phyloP scores from a whole-genome alignment of 53 echinoderm and acorn worm genomes.

The Henricia sp. region DNA sequence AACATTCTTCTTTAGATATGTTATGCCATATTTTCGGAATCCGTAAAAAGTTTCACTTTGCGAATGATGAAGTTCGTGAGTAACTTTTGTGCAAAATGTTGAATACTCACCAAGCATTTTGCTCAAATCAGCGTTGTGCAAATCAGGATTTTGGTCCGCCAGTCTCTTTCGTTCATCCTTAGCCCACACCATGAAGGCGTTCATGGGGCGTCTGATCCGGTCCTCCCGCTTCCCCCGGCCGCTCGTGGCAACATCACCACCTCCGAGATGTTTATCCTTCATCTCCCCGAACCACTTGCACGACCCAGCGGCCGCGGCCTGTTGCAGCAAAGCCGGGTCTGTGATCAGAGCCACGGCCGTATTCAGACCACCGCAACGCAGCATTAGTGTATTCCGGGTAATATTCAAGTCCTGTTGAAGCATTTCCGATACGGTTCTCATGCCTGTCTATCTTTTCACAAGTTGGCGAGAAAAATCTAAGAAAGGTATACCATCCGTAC shows the following conservation, averaged over 20 bases:
- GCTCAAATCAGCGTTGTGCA: slow-evolving; percentile 97
- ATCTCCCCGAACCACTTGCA: slow-evolving; percentile 62
- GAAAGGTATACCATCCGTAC: background rate
- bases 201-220: slow-evolving; percentile 92
- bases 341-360: slow-evolving; percentile 62
- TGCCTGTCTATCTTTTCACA: slow-evolving; percentile 31
- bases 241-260: slow-evolving; percentile 37
- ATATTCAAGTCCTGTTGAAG: slow-evolving; percentile 78
- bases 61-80: no score
- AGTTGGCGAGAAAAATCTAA: background rate
- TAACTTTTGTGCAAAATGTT: background rate
- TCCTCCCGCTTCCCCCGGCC: slow-evolving; percentile 74
- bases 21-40: no score
- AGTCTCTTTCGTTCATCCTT: slow-evolving; percentile 92
- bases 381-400: slow-evolving; percentile 61
- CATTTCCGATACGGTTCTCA: slow-evolving; percentile 99
- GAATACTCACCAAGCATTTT: slow-evolving; percentile 91
- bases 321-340: slow-evolving; percentile 58
- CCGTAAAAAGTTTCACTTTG: no score
- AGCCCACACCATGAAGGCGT: slow-evolving; percentile 99
- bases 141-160: slow-evolving; percentile 95
- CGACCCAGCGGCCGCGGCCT: no score
- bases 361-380: slow-evolving; percentile 49
- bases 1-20: no score
- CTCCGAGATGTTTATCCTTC: slow-evolving; percentile 19